These are phyloP conservation scores for Lithophane semibrunnea DNA, from an alignment of 2,888 invertebrate species.

Conservation along the genomic window DNA sequence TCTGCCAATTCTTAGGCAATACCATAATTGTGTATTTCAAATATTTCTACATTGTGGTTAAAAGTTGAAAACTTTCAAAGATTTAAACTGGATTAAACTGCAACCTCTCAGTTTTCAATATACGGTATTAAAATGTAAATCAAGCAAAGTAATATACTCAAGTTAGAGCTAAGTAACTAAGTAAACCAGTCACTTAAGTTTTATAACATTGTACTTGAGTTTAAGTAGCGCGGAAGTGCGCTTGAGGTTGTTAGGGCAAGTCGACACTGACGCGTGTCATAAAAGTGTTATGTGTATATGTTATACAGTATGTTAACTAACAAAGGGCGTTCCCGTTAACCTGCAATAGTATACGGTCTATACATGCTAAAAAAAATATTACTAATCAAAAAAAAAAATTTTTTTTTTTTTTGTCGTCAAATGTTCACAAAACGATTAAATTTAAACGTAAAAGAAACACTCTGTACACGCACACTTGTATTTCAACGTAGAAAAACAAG, in stretches of 20 bases:
- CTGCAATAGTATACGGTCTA: too few relatives aligned
- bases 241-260: conserved; percentile 37
- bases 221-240: conserved; percentile 52
- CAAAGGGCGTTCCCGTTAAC: too few relatives aligned
- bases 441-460: too few relatives aligned
- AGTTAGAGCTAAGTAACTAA: conserved; percentile 45
- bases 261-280: conserved; percentile 18
- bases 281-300: conserved; percentile 15
- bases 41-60: background rate
- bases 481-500: too few relatives aligned
- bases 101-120: conserved; percentile 23
- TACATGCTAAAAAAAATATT: too few relatives aligned
- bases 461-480: too few relatives aligned
- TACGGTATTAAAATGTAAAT: conserved; percentile 37
- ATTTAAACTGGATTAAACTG: background rate
- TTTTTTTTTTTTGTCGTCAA: too few relatives aligned
- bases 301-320: too few relatives aligned
- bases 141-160: conserved; percentile 19
- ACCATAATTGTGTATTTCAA: background rate
- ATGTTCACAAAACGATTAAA: too few relatives aligned
- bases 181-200: conserved; percentile 58
- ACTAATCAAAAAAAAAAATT: too few relatives aligned
- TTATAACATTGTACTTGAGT: conserved; percentile 55
- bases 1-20: too few relatives aligned
- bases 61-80: background rate